Conservation (phyloP, 2,113 vertebrate genomes). For the Charadrius vociferus region DNA sequence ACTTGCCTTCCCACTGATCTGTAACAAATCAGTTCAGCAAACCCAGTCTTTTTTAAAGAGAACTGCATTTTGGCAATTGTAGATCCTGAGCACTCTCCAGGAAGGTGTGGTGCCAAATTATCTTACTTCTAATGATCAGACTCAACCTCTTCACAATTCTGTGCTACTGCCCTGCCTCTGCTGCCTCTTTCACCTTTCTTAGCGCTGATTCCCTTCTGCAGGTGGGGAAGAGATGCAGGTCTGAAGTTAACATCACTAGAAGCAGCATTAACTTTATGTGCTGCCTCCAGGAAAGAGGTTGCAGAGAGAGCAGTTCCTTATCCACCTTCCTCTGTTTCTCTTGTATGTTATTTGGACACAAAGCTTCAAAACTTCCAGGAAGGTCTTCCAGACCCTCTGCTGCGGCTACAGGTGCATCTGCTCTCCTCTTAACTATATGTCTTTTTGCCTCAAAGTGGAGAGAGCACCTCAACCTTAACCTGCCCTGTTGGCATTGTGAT, state of each 20-base stretch:
- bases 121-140: neutral
- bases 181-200: neutral
- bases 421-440: neutral
- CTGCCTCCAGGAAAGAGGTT: neutral
- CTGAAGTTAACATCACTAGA: neutral
- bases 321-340: neutral
- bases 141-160: neutral
- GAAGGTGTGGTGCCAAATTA: neutral
- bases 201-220: neutral
- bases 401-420: neutral
- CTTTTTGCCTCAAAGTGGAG: neutral
- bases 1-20: neutral
- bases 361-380: neutral
- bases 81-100: neutral
- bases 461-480: neutral
- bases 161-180: neutral
- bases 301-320: neutral
- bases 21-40: neutral
- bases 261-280: neutral
- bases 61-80: neutral
- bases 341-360: neutral
- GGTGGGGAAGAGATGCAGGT: neutral
- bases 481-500: neutral
- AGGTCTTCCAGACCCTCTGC: neutral
- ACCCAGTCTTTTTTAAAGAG: neutral